Conservation (phyloP, 2,888 invertebrate species). For the Erebia aethiops region DNA sequence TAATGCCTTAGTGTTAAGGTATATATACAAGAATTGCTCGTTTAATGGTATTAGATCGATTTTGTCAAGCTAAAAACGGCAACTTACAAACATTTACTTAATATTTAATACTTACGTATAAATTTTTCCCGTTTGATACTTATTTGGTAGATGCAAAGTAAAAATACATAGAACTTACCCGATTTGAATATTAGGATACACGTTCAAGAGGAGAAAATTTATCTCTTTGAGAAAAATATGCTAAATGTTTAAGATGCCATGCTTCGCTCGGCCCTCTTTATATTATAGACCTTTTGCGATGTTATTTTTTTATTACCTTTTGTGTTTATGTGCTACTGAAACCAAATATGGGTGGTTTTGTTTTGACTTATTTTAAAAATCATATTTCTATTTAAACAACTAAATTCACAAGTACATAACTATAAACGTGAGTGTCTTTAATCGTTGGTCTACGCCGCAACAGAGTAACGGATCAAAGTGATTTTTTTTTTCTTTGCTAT, state of each 20-base stretch:
- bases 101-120: too few relatives aligned
- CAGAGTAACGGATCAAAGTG: too few relatives aligned
- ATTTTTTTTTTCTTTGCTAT: too few relatives aligned
- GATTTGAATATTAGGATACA: slow-evolving; percentile 72
- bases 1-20: too few relatives aligned
- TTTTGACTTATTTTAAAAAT: not conserved
- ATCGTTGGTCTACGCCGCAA: too few relatives aligned
- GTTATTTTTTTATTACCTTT: slow-evolving; percentile 6
- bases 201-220: slow-evolving; percentile 44
- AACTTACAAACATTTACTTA: too few relatives aligned
- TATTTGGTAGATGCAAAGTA: slow-evolving; percentile 63
- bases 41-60: too few relatives aligned
- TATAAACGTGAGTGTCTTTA: too few relatives aligned
- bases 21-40: too few relatives aligned
- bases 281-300: not conserved
- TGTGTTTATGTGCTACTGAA: not conserved
- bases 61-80: too few relatives aligned
- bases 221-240: slow-evolving; percentile 20
- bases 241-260: slow-evolving; percentile 18
- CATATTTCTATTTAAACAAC: too few relatives aligned
- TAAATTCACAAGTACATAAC: too few relatives aligned
- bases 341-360: not conserved
- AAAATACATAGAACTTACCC: slow-evolving; percentile 68
- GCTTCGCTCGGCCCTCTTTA: not conserved
- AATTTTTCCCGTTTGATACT: not conserved